These are phyloP conservation scores for Lithophane semibrunnea DNA, from an alignment of 2,888 invertebrate species.

Conservation along the genomic window DNA sequence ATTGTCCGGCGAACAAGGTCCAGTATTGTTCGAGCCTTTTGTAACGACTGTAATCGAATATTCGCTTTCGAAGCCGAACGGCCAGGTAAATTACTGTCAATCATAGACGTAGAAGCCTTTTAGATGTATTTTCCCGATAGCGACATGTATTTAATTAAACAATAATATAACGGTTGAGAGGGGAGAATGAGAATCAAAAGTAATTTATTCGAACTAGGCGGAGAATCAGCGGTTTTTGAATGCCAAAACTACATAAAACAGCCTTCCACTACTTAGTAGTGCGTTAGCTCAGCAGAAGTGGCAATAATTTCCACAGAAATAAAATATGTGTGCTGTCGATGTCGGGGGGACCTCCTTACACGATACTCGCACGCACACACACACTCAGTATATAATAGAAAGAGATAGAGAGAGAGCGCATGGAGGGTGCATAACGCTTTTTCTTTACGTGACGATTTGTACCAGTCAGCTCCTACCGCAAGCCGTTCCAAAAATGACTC, in stretches of 20 bases:
- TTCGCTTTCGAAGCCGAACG: constrained; percentile 36
- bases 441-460: not conserved
- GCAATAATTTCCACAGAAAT: not conserved
- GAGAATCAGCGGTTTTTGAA: not conserved
- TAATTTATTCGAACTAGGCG: not conserved
- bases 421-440: not conserved
- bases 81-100: constrained; percentile 37
- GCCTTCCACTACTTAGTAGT: not conserved
- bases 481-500: not conserved
- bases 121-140: not conserved
- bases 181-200: not conserved
- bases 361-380: not conserved
- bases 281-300: not conserved
- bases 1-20: constrained; percentile 55
- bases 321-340: not conserved
- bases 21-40: constrained; percentile 64
- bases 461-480: not conserved
- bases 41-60: constrained; percentile 57
- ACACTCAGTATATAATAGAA: not conserved
- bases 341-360: not conserved
- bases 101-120: constrained; percentile 5
- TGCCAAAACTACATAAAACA: not conserved
- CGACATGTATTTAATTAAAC: not conserved
- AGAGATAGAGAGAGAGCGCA: not conserved
- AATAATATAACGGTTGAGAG: not conserved